Evolutionary conservation across 2,888 invertebrate species (phyloP).

Genomic region (Muscina levida): DNA sequence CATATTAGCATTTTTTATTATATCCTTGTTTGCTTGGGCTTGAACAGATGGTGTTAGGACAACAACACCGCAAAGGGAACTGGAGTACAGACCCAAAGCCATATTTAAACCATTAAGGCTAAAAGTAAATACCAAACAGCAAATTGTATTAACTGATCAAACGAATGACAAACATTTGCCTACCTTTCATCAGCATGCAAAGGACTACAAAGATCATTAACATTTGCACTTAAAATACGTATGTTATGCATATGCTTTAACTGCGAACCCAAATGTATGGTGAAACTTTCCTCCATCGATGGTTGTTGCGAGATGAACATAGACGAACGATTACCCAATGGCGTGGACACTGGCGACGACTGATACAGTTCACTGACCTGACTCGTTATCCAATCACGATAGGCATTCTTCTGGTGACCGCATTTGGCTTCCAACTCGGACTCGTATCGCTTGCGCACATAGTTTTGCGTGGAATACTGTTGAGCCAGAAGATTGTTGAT

Average conservation of each 20-base stretch:
- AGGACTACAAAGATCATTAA: slow-evolving; percentile 88
- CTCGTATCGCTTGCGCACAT: slow-evolving; percentile 91
- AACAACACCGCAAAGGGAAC: slow-evolving; percentile 93
- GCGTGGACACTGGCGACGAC: slow-evolving; percentile 75
- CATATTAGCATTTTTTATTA: slow-evolving; percentile 79
- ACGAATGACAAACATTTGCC: neutral
- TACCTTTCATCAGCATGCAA: slow-evolving; percentile 80
- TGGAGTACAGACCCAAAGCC: slow-evolving; percentile 95
- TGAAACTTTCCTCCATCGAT: slow-evolving; percentile 95
- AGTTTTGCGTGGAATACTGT: slow-evolving; percentile 91
- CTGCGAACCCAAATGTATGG: slow-evolving; percentile 98
- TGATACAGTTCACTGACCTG: slow-evolving; percentile 78
- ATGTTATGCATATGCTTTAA: slow-evolving; percentile 99
- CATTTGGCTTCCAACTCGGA: slow-evolving; percentile 91
- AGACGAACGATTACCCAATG: slow-evolving; percentile 79
- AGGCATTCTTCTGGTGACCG: slow-evolving; percentile 91
- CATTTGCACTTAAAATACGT: slow-evolving; percentile 91
- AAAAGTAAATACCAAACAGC: slow-evolving; percentile 46
- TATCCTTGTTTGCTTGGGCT: slow-evolving; percentile 77
- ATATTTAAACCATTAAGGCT: slow-evolving; percentile 87
- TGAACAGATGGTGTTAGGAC: slow-evolving; percentile 83
- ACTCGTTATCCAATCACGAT: slow-evolving; percentile 90
- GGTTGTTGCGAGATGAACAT: slow-evolving; percentile 80
- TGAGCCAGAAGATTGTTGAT: slow-evolving; percentile 91
- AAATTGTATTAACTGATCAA: neutral